A percentile compares a stretch with the other conserved stretches of the same genome.
Evolutionary conservation across 2,113 vertebrate species (phyloP).

Genomic region (Ancistrus triradiatus): DNA sequence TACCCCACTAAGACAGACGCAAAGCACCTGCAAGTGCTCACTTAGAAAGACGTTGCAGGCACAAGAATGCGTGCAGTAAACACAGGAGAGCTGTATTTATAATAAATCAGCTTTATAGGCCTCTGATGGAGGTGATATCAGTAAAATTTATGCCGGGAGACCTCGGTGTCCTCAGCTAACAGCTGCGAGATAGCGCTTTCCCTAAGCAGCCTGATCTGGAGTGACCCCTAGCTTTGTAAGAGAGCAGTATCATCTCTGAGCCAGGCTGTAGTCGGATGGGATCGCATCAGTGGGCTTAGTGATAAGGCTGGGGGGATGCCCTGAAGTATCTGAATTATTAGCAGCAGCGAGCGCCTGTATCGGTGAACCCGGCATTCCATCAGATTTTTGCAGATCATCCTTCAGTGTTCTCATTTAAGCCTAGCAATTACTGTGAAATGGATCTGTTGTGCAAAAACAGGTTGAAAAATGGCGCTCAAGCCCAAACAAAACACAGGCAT

Average conservation of each 20-base stretch:
- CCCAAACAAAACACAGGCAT: constrained; percentile 41
- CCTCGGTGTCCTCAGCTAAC: constrained; percentile 76
- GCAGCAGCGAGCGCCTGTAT: constrained; percentile 20
- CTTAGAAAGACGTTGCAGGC: constrained; percentile 86
- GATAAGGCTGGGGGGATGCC: neutral
- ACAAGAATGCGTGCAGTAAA: constrained; percentile 96
- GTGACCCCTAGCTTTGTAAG: constrained; percentile 48
- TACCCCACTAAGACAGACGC: constrained; percentile 55
- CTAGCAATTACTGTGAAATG: constrained; percentile 38
- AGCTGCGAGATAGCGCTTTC: constrained; percentile 79
- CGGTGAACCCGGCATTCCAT: constrained; percentile 42
- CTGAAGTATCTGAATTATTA: constrained; percentile 25
- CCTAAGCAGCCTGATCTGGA: constrained; percentile 36
- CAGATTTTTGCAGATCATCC: constrained; percentile 25
- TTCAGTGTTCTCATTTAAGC: constrained; percentile 22
- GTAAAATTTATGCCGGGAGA: constrained; percentile 88
- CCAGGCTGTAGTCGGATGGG: constrained; percentile 54
- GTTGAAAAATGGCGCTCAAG: constrained; percentile 25
- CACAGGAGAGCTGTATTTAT: constrained; percentile 95
- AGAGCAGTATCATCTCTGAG: constrained; percentile 51
- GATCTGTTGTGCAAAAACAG: constrained; percentile 25
- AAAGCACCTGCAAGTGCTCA: constrained; percentile 92
- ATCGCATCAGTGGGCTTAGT: constrained; percentile 49
- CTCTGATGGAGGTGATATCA: constrained; percentile 97
- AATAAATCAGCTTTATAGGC: constrained; percentile 99